Evolutionary conservation across 2,113 vertebrate species (phyloP).

Genomic region (Hemicordylus capensis): DNA sequence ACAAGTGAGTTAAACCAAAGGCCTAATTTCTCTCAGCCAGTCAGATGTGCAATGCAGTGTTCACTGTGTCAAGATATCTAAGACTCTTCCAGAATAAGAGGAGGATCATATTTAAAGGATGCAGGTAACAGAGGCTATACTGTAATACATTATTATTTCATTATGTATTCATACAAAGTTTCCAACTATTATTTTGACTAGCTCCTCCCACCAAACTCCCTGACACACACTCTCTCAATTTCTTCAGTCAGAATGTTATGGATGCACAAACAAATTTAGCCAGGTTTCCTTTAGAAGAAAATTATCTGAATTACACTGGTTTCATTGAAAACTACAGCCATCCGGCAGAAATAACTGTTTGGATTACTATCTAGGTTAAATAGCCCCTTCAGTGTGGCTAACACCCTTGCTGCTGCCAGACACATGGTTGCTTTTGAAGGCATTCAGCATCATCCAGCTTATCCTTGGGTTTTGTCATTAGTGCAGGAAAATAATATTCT

Average conservation of each 20-base stretch:
- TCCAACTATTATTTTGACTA: not conserved
- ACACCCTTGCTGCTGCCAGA: slow-evolving; percentile 48
- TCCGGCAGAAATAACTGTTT: slow-evolving; percentile 53
- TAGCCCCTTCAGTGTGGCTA: slow-evolving; percentile 27
- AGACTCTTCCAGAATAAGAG: not conserved
- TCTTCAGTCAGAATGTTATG: slow-evolving; percentile 29
- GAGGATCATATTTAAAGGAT: not conserved
- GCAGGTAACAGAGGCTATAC: not conserved
- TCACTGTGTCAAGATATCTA: not conserved
- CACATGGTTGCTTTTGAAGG: slow-evolving; percentile 1
- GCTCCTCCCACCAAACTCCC: too few species aligned
- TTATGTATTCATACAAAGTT: not conserved
- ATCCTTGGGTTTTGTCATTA: slow-evolving; percentile 32
- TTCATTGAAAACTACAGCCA: slow-evolving; percentile 34
- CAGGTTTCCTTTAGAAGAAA: not conserved
- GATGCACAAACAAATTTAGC: not conserved
- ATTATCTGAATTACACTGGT: slow-evolving; percentile 39
- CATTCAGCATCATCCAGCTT: slow-evolving; percentile 53
- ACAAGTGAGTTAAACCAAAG: too few species aligned
- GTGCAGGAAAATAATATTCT: slow-evolving; percentile 3
- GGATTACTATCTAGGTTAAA: slow-evolving; percentile 49
- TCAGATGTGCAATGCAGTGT: not conserved
- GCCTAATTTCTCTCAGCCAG: too few species aligned
- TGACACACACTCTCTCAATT: not conserved
- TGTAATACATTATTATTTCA: not conserved